phyloP scores from a whole-genome alignment of 1,140 invertebrate species.

The Lucilia cuprina region DNA sequence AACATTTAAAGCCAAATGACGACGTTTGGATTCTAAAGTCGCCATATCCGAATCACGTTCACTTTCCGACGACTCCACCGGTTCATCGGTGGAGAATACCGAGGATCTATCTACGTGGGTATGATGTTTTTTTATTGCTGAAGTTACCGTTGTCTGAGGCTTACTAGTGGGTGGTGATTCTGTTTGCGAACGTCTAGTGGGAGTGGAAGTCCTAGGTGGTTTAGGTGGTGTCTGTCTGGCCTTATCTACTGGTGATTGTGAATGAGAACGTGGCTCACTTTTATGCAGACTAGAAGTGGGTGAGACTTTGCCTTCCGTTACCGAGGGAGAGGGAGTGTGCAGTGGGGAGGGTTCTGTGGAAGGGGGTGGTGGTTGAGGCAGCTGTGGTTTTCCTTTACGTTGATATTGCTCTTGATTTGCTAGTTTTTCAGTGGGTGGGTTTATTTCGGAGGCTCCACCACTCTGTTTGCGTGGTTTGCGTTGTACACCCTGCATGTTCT shows the following conservation, averaged over 20 bases:
- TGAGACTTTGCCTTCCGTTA: neutral
- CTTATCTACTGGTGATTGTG: conserved; percentile 40
- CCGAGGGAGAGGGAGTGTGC: conserved; percentile 30
- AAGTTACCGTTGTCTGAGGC: neutral
- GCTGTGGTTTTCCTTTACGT: conserved; percentile 40
- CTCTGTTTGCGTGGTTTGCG: conserved; percentile 56
- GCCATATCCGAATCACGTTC: conserved; percentile 73
- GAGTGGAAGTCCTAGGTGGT: conserved; percentile 40
- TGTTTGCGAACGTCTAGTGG: conserved; percentile 44
- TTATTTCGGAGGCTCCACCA: conserved; percentile 12
- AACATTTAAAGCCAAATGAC: conserved; percentile 55
- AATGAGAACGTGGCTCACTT: conserved; percentile 36
- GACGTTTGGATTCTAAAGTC: conserved; percentile 51
- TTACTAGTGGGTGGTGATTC: conserved; percentile 40
- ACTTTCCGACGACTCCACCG: conserved; percentile 79
- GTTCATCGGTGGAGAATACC: conserved; percentile 63
- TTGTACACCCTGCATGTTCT: conserved; percentile 46
- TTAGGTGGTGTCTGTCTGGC: conserved; percentile 39
- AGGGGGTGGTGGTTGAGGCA: conserved; percentile 43
- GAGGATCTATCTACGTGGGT: conserved; percentile 43
- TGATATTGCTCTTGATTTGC: conserved; percentile 34
- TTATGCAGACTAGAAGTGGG: conserved; percentile 6
- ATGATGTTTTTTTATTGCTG: conserved; percentile 5
- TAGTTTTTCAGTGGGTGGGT: conserved; percentile 20
- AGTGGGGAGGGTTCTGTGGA: conserved; percentile 41